Evolutionary conservation across 2,113 vertebrate genomes (phyloP).

Genomic region (Pseudorhombus dupliciocellatus): DNA sequence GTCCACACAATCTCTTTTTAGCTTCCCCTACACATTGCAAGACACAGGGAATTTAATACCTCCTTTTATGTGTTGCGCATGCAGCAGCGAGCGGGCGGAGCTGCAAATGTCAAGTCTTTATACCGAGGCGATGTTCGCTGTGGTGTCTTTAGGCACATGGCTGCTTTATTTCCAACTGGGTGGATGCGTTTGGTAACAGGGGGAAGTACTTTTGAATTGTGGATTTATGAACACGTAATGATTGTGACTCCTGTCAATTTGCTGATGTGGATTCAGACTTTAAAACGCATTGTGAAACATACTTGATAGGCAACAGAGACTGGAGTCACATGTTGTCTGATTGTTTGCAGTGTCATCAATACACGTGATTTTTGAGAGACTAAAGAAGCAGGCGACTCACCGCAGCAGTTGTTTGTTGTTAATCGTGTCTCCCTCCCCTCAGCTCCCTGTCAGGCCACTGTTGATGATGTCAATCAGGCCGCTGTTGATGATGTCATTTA

Average conservation of each 20-base stretch:
- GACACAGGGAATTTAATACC: slow-evolving; percentile 58
- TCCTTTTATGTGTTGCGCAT: slow-evolving; percentile 59
- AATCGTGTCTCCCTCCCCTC: neutral
- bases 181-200: slow-evolving; percentile 14
- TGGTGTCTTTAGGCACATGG: slow-evolving; percentile 5
- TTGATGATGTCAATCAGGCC: neutral
- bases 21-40: slow-evolving; percentile 43
- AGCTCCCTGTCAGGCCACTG: neutral
- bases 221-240: neutral
- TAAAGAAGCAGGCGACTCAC: neutral
- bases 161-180: slow-evolving; percentile 20
- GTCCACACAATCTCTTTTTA: slow-evolving; percentile 53
- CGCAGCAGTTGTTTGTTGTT: neutral
- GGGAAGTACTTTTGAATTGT: neutral
- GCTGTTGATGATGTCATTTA: neutral
- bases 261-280: neutral
- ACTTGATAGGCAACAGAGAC: neutral
- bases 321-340: neutral
- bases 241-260: neutral
- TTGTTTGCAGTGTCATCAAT: neutral
- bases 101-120: slow-evolving; percentile 55
- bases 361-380: no score
- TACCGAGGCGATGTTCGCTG: slow-evolving; percentile 37
- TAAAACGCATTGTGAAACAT: neutral
- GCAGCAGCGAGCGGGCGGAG: slow-evolving; percentile 45